These are phyloP conservation scores for Heliconius erato DNA, from an alignment of 2,888 invertebrate genomes.

Conservation along the genomic window DNA sequence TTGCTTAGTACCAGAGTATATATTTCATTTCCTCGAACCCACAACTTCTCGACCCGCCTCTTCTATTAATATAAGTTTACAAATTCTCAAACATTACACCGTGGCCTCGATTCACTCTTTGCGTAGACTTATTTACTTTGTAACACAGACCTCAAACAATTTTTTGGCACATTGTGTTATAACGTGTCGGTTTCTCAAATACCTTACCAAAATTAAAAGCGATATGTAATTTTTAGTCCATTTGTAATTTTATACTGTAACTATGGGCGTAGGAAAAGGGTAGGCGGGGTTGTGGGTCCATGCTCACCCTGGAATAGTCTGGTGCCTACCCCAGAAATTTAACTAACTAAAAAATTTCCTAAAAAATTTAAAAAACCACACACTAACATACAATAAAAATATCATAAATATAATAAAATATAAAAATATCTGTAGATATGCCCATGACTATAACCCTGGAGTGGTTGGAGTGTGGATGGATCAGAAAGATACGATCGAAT, in stretches of 20 bases:
- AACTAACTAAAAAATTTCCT: no score
- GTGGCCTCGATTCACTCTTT: background rate
- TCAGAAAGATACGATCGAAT: slow-evolving; percentile 6
- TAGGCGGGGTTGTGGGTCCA: no score
- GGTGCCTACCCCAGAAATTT: no score
- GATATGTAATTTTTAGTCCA: background rate
- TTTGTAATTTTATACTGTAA: background rate
- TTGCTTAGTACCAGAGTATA: no score
- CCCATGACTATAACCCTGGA: background rate
- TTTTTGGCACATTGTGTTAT: background rate
- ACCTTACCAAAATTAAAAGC: background rate
- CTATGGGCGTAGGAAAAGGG: no score
- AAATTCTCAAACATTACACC: background rate
- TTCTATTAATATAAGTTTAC: background rate
- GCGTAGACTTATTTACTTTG: background rate
- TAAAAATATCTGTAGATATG: no score
- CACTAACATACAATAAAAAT: no score
- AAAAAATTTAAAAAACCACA: no score
- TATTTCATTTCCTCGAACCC: no score
- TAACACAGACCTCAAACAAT: background rate
- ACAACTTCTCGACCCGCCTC: no score
- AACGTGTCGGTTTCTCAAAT: background rate
- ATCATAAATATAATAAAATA: no score
- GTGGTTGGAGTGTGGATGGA: background rate
- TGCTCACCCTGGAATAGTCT: no score